These are phyloP conservation scores for Sweltsa coloradensis DNA, from an alignment of 1,140 invertebrate genomes.

Conservation along the genomic window DNA sequence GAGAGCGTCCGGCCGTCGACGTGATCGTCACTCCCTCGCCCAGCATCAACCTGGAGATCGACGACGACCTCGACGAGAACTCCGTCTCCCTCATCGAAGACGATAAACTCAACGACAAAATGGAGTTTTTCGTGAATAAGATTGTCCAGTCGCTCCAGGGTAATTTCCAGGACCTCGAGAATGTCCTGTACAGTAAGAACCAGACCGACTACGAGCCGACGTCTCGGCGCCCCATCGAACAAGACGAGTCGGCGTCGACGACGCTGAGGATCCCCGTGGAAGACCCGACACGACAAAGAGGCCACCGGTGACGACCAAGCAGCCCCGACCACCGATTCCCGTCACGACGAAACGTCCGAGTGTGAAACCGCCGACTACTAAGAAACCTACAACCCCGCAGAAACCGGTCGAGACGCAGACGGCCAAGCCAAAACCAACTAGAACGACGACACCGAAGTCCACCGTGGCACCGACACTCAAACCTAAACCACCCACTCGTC, in stretches of 20 bases:
- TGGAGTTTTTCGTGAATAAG: slow-evolving; percentile 68
- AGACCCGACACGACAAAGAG: slow-evolving; percentile 21
- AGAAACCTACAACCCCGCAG: slow-evolving; percentile 20
- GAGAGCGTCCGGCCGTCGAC: slow-evolving; percentile 3
- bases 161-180: slow-evolving; percentile 65
- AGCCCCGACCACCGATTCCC: slow-evolving; percentile 11
- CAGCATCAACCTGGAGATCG: slow-evolving; percentile 3
- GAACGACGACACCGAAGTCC: slow-evolving; percentile 4
- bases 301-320: slow-evolving; percentile 24
- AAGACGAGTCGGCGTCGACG: not conserved
- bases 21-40: not conserved
- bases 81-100: slow-evolving; percentile 62
- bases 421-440: slow-evolving; percentile 18
- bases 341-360: not conserved
- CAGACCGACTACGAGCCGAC: slow-evolving; percentile 29
- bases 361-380: not conserved
- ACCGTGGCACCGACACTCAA: slow-evolving; percentile 1
- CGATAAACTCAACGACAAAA: slow-evolving; percentile 58
- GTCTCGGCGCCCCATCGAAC: slow-evolving; percentile 9
- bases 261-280: not conserved
- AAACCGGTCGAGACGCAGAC: slow-evolving; percentile 22
- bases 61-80: slow-evolving; percentile 47
- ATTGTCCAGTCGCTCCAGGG: slow-evolving; percentile 68
- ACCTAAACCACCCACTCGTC: too few species aligned
- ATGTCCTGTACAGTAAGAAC: slow-evolving; percentile 46